Base-by-base conservation (phyloP, 2,113 vertebrate genomes). In the Chloroceryle aenea region DNA sequence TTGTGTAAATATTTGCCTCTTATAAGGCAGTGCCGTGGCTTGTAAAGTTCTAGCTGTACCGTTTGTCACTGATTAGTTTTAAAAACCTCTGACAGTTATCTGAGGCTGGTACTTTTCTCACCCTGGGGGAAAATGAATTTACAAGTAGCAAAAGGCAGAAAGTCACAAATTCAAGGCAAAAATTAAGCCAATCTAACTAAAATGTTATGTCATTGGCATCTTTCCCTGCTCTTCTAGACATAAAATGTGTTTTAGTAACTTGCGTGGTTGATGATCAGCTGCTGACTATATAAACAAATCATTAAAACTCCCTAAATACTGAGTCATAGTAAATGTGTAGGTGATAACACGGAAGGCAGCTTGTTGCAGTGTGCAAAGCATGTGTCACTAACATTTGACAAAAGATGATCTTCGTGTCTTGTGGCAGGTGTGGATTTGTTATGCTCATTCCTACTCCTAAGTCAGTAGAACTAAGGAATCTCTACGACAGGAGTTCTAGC, bases 271-370 rank as follows among this genome's bases (percentile, higher is more conserved):
- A 32, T 87, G 69, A 93, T 95, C 87, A 89, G 69, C 66, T 93
- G 90, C 63, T 96, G 81, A 74, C 23, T 90, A 14, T 73, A 30
- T 68, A 93, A 92, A 89, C 64, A 90, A 72, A 64, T 89, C 2
- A 2, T 93, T 94, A 85, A 48, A 89, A 42, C 61, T 82, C 73
- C 62, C 61, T 40, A 42, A 85, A 83, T 85, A 81, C n/a, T 89
- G 80, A 92, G 75, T 97, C 96, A 96, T 5, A 59, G 74, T 59
- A 48, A 76, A 87, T 32, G 77, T 74, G 63, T 80, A 67, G 90
- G 67, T 87, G 88, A 93, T 82, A 86, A 89, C 63, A 55, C 2
- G 11, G 43, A 73, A 91, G 78, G 69, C 62, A 72, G 79, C 43
- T 71, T 67, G 64, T 78, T 84, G 61, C 74, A 95, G 58, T 25